phyloP scores from a whole-genome alignment of 2,113 vertebrate genomes.

The Bufo bufo region DNA sequence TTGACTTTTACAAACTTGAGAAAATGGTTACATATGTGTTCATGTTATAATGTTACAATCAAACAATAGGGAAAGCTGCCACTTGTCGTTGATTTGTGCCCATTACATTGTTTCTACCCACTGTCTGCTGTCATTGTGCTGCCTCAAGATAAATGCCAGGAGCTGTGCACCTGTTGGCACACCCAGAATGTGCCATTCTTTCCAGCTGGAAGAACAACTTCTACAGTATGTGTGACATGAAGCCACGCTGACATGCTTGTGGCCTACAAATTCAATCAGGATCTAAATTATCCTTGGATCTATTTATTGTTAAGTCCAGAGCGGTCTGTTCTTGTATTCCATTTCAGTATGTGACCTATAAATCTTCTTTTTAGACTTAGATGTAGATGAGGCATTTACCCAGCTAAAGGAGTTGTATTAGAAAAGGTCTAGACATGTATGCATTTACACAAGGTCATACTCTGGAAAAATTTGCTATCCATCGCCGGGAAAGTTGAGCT shows the following conservation, averaged over 20 bases:
- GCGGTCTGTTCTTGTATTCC: slow-evolving; percentile 11
- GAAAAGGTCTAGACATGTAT: neutral
- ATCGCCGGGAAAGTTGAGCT: neutral
- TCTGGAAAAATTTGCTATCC: neutral
- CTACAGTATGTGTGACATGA: neutral
- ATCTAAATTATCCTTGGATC: neutral
- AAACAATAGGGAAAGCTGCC: slow-evolving; percentile 8
- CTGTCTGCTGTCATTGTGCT: neutral
- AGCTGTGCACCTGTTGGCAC: neutral
- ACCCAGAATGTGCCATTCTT: slow-evolving; percentile 12
- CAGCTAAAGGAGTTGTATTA: neutral
- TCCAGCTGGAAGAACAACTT: slow-evolving; percentile 21
- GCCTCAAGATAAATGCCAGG: slow-evolving; percentile 1
- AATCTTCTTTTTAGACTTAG: neutral
- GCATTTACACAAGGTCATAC: neutral
- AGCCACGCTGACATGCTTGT: slow-evolving; percentile 10
- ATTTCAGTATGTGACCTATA: neutral
- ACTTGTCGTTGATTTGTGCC: neutral
- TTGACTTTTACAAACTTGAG: neutral
- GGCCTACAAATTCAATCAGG: neutral
- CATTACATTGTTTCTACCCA: slow-evolving; percentile 11
- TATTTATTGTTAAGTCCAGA: slow-evolving; percentile 5
- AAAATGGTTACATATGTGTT: neutral
- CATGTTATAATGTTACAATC: neutral
- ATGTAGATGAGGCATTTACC: neutral